A percentile compares a stretch with the other conserved stretches of the same genome.
Conservation (phyloP, 1,140 invertebrate species). For the Agrypnia vestita region DNA sequence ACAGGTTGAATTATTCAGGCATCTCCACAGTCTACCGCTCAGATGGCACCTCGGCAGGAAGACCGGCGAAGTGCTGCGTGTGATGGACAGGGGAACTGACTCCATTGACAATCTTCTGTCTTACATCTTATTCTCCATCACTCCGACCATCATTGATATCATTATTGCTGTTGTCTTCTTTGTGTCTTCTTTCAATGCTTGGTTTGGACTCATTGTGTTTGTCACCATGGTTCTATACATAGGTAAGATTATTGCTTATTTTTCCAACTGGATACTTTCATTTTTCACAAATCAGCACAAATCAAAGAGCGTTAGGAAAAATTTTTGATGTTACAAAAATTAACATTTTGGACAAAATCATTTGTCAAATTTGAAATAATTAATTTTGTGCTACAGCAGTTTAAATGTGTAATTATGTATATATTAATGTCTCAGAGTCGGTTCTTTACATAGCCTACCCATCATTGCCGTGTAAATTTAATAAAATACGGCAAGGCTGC, state of each 20-base stretch:
- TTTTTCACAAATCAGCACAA: no score
- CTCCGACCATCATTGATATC: slow-evolving; percentile 94
- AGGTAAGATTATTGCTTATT: slow-evolving; percentile 73
- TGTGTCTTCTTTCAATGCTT: slow-evolving; percentile 88
- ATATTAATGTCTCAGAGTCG: no score
- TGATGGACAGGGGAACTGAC: slow-evolving; percentile 96
- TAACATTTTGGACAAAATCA: not conserved
- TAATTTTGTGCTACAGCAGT: no score
- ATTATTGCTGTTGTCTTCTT: slow-evolving; percentile 95
- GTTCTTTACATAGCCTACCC: no score
- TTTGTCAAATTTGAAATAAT: no score
- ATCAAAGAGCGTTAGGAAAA: no score
- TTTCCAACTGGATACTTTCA: no score
- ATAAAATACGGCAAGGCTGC: no score
- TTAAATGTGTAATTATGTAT: no score
- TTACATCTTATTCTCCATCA: slow-evolving; percentile 90
- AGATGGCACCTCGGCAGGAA: slow-evolving; percentile 94
- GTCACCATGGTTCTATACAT: slow-evolving; percentile 94
- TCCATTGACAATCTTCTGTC: slow-evolving; percentile 94
- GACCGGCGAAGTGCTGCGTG: slow-evolving; percentile 94
- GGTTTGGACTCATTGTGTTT: slow-evolving; percentile 96
- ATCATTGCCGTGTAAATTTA: no score
- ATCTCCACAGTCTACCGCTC: slow-evolving; percentile 89
- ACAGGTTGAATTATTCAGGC: slow-evolving; percentile 84
- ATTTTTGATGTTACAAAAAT: not conserved